Conservation (phyloP, 2,797 vertebrate genomes). For the Chiroxiphia lanceolata region DNA sequence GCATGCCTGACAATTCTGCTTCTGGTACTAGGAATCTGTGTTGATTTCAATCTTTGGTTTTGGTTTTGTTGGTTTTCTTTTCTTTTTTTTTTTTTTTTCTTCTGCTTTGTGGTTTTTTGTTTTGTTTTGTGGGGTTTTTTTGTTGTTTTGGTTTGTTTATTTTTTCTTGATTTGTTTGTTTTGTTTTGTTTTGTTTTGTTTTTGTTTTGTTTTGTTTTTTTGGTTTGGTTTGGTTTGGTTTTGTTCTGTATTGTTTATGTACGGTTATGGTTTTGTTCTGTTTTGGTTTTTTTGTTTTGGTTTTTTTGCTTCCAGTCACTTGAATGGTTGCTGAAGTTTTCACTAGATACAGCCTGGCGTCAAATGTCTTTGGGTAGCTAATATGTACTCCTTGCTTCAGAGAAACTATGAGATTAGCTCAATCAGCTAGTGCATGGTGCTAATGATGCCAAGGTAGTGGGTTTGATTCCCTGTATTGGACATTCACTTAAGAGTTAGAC, state of each 20-base stretch:
- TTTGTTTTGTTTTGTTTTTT: background rate
- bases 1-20: background rate
- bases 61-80: background rate
- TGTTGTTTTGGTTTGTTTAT: too few relatives aligned
- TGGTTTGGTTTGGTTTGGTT: background rate
- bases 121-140: too few relatives aligned
- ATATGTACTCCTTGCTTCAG: background rate
- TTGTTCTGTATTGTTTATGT: too few relatives aligned
- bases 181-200: background rate
- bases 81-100: too few relatives aligned
- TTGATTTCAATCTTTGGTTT: background rate
- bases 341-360: background rate
- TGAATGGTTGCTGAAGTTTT: background rate
- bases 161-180: background rate
- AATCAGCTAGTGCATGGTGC: background rate
- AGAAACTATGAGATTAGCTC: background rate
- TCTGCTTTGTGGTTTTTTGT: too few relatives aligned
- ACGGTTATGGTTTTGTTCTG: too few relatives aligned
- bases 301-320: background rate
- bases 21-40: background rate
- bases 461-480: background rate
- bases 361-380: background rate
- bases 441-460: background rate
- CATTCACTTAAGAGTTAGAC: background rate
- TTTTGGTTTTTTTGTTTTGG: background rate